Evolutionary conservation across 2,113 vertebrate genomes (phyloP).

Genomic region (Aphyosemion australe): DNA sequence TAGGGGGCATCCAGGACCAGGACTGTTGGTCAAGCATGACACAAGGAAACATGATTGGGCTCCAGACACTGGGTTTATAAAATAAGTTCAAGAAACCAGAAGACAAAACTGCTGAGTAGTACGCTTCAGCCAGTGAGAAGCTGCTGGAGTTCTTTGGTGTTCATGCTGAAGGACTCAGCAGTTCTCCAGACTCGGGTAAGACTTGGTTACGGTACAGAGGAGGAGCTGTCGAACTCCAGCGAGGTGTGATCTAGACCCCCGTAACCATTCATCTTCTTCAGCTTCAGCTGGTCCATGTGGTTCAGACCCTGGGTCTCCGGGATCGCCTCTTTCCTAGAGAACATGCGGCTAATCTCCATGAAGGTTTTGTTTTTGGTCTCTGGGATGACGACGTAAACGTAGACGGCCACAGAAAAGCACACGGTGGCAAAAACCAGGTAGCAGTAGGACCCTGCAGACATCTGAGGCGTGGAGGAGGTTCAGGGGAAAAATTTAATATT

Average conservation of each 20-base stretch:
- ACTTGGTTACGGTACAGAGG: slow-evolving; percentile 59
- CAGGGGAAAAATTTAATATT: no score
- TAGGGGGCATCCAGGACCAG: no score
- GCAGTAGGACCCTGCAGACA: slow-evolving; percentile 85
- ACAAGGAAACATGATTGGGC: no score
- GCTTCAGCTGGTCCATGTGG: slow-evolving; percentile 68
- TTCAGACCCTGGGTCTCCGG: slow-evolving; percentile 57
- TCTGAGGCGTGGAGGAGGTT: slow-evolving; percentile 67
- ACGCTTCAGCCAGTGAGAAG: background rate
- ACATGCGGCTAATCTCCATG: slow-evolving; percentile 89
- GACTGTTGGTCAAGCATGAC: no score
- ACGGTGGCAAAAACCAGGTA: slow-evolving; percentile 86
- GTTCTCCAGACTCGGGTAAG: background rate
- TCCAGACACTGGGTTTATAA: no score
- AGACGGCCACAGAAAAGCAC: slow-evolving; percentile 83
- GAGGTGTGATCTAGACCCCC: slow-evolving; percentile 80
- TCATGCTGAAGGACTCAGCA: background rate
- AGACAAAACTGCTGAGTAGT: no score
- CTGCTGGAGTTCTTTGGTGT: slow-evolving; percentile 7
- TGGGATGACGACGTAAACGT: slow-evolving; percentile 82
- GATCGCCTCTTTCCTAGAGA: slow-evolving; percentile 73
- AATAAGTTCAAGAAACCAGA: no score
- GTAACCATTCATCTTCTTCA: slow-evolving; percentile 83
- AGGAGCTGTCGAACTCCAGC: slow-evolving; percentile 78
- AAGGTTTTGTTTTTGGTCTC: slow-evolving; percentile 94